Percentiles rank a stretch among this genome's conserved stretches.
Evolutionary conservation across 2,113 vertebrate species (phyloP).

Genomic region (Oncorhynchus gorbuscha): DNA sequence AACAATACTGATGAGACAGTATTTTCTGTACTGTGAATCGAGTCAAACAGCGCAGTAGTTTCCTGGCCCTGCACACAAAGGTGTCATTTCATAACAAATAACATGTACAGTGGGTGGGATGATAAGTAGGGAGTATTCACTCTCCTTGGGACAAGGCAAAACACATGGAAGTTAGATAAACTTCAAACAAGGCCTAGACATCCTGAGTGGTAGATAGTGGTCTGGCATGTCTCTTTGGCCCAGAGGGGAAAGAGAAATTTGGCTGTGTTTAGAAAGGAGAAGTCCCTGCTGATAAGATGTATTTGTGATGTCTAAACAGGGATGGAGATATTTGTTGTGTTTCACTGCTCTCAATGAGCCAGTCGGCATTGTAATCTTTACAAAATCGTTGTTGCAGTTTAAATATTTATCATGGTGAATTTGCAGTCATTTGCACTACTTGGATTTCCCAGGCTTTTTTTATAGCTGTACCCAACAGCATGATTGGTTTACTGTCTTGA

Average conservation of each 20-base stretch:
- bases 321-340: conserved; percentile 69
- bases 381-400: conserved; percentile 57
- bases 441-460: conserved; percentile 46
- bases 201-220: conserved; percentile 50
- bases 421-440: conserved; percentile 51
- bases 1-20: too few relatives aligned
- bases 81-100: conserved; percentile 71
- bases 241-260: conserved; percentile 65
- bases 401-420: conserved; percentile 78
- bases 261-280: conserved; percentile 67
- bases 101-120: conserved; percentile 53
- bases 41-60: conserved; percentile 43
- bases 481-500: conserved; percentile 19
- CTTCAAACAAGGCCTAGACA: conserved; percentile 65
- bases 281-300: conserved; percentile 65
- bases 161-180: conserved; percentile 71
- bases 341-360: conserved; percentile 57
- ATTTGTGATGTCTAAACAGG: conserved; percentile 65
- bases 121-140: conserved; percentile 60
- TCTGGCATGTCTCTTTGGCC: conserved; percentile 60
- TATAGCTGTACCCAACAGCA: conserved; percentile 10
- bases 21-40: conserved; percentile 50
- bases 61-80: conserved; percentile 30
- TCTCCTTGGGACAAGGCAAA: conserved; percentile 61
- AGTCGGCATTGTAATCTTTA: conserved; percentile 54